Base-by-base conservation (phyloP, 1,140 invertebrate genomes). In the Radopholus similis region DNA sequence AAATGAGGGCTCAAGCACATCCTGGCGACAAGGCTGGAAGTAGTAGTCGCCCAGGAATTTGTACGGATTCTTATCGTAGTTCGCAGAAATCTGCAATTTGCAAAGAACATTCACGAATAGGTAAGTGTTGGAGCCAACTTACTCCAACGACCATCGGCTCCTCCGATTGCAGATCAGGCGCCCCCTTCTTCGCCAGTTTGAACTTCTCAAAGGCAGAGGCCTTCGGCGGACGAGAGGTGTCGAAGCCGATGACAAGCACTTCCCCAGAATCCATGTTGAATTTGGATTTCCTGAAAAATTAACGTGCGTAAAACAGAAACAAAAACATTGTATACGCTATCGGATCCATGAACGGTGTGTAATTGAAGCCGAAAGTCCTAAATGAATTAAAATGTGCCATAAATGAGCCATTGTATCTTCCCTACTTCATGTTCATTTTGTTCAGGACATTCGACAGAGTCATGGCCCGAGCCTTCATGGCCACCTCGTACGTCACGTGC, bases 381-480 rank as follows among this genome's bases (percentile, higher is more conserved):
- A 26, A 62, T n/a, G n/a, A 51, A 62, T 1, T 4, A 47, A 60
- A 18, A 21, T 4, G 18, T 18, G 6, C 18, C 26, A n/a, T 30
- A 57, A 9, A 9, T 1, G 18, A 40, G 38, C 5, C 38, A 6
- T 9, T n/a, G 8, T 9, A 47, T 23, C 6, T 26, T 47, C 9
- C 28, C 4, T n/a, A 53, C 56, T 70, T 70, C 55, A 68, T 58
- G 35, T 70, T 70, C 40, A 71, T 70, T n/a, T 70, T 70, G 26
- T 37, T 35, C 18, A 72, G 32, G 21, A 70, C 57, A 34, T 70
- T 70, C 4, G 42, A 32, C 30, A 57, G 30, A 23, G 68, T 68
- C n/a, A 64, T 64, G 3, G 44, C 38, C 4, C 68, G 54, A 26
- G 57, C 66, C 30, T 70, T 70, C 3, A 35, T 54, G 6, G 53